Conservation (phyloP, 2,888 invertebrate genomes). For the Oscheius onirici region DNA sequence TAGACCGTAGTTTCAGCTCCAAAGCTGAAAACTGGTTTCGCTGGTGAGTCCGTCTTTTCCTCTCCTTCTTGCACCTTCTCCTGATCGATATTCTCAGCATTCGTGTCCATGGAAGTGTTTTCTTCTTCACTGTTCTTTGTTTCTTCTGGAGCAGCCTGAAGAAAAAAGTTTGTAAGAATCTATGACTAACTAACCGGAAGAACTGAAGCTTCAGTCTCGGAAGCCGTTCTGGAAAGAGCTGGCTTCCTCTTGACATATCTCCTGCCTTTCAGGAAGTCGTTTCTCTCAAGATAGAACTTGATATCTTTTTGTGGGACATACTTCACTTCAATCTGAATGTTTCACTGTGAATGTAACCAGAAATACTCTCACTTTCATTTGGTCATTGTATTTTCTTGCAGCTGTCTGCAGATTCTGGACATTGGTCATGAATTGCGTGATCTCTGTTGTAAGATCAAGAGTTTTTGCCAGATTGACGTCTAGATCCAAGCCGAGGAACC, state of each 20-base stretch:
- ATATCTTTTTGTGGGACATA: slow-evolving; percentile 32
- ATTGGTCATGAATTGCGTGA: slow-evolving; percentile 72
- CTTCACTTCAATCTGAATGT: slow-evolving; percentile 24
- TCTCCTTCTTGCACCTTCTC: background rate
- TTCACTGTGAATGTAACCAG: background rate
- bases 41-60: background rate
- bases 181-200: background rate
- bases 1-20: background rate
- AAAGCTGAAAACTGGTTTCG: slow-evolving; percentile 14
- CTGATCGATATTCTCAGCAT: background rate
- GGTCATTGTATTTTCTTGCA: slow-evolving; percentile 7
- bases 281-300: slow-evolving; percentile 16
- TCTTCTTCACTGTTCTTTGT: background rate
- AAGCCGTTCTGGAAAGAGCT: background rate
- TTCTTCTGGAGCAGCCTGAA: slow-evolving; percentile 1
- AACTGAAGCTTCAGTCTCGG: background rate
- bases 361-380: slow-evolving; percentile 11
- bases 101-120: background rate
- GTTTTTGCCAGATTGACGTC: slow-evolving; percentile 83
- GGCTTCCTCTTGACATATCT: slow-evolving; percentile 13
- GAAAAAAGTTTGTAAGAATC: background rate
- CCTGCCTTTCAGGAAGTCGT: slow-evolving; percentile 24
- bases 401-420: background rate
- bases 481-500: slow-evolving; percentile 97
- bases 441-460: slow-evolving; percentile 91